Percentiles rank a stretch among this genome's conserved stretches.
These are phyloP conservation scores for Anabas testudineus DNA, from an alignment of 2,797 vertebrate species.

Conservation along the genomic window DNA sequence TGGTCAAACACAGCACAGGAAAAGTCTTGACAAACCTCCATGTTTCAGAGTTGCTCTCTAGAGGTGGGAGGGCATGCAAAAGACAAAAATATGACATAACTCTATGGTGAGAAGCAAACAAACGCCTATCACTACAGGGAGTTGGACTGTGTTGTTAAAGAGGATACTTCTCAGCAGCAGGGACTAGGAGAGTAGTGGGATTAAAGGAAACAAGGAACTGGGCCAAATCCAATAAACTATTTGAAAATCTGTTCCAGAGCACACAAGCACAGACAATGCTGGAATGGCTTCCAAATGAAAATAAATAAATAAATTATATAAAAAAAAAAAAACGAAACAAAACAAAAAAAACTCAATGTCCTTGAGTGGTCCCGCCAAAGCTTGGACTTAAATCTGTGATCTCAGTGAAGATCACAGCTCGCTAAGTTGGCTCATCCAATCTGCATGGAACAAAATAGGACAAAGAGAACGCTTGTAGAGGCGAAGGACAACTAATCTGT, in stretches of 20 bases:
- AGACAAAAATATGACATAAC: conserved; percentile 24
- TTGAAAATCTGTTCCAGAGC: conserved; percentile 30
- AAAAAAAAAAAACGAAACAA: no score
- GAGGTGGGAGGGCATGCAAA: not conserved
- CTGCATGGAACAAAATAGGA: conserved; percentile 21
- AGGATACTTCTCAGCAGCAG: conserved; percentile 5
- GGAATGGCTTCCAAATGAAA: conserved; percentile 35
- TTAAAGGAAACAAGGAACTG: conserved; percentile 17
- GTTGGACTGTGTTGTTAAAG: not conserved
- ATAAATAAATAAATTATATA: no score
- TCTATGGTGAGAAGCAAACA: conserved; percentile 20
- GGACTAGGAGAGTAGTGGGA: conserved; percentile 12
- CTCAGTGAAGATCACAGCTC: conserved; percentile 37
- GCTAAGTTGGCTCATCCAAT: conserved; percentile 28
- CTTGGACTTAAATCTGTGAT: conserved; percentile 46
- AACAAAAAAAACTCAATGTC: conserved; percentile 23
- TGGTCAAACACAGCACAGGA: conserved; percentile 13
- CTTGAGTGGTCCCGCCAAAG: conserved; percentile 34
- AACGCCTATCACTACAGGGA: conserved; percentile 1
- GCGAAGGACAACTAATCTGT: not conserved
- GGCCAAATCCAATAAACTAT: conserved; percentile 35
- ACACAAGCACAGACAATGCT: conserved; percentile 28
- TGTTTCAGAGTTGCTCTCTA: not conserved
- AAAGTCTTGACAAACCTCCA: not conserved
- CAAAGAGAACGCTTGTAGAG: conserved; percentile 12